Conservation (phyloP, 92 coral and sea anemone species). For the Isaurus tuberculatus region DNA sequence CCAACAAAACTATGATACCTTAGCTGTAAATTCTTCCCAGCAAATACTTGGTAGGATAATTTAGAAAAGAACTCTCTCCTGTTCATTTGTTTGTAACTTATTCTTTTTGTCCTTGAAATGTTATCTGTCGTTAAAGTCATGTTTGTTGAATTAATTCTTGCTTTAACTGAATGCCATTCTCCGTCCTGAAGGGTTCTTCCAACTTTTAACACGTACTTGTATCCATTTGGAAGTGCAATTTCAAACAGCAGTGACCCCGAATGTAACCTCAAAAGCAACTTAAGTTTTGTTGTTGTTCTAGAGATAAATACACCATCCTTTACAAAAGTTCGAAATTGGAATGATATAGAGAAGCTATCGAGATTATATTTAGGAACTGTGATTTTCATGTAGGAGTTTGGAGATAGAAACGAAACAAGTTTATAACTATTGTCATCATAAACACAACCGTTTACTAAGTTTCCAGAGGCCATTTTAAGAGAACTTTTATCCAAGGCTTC, state of each 20-base stretch:
- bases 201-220: conserved; percentile 59
- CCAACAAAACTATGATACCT: conserved; percentile 81
- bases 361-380: conserved; percentile 67
- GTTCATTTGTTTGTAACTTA: conserved; percentile 52
- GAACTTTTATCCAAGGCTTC: conserved; percentile 28
- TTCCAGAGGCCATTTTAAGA: conserved; percentile 45
- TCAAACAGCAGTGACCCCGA: conserved; percentile 73
- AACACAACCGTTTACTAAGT: conserved; percentile 63
- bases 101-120: neutral
- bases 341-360: conserved; percentile 75
- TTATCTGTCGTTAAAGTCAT: conserved; percentile 55
- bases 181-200: conserved; percentile 80
- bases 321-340: conserved; percentile 80
- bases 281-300: conserved; percentile 68
- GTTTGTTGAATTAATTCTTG: conserved; percentile 53
- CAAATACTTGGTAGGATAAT: conserved; percentile 71
- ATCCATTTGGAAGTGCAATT: conserved; percentile 63
- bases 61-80: conserved; percentile 66
- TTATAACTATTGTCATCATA: conserved; percentile 52
- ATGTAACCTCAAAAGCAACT: conserved; percentile 66
- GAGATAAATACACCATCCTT: conserved; percentile 78
- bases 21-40: conserved; percentile 52
- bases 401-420: conserved; percentile 71
- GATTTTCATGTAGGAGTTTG: conserved; percentile 67
- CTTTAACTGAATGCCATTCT: conserved; percentile 90